Evolutionary conservation across 2,113 vertebrate genomes (phyloP), one percentile per base, ranked within the genome.

Genomic region (Jacana jacana): DNA sequence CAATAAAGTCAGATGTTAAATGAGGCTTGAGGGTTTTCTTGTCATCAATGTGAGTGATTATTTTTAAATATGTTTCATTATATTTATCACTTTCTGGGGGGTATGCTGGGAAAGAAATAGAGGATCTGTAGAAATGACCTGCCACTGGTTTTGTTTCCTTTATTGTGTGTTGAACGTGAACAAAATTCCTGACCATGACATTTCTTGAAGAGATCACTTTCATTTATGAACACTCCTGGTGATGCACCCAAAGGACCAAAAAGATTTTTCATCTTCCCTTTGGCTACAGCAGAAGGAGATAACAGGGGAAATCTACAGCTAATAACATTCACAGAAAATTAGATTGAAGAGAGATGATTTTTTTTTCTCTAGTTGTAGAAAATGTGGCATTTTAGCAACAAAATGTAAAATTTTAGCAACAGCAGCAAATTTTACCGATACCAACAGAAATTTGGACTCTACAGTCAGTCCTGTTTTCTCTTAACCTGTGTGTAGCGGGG

Each of bases 1-100:
- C 93, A 95, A 49, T 84, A 51, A 93, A 91, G 76, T 93, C 93
- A 91, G 66, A 68, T 73, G 79, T 72, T 91, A 93, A 93, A 96
- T 81, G 89, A 86, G 35, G 37, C 76, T 90, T 95, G n/a, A 73
- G 49, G 27, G 69, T 51, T 96, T 95, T 86, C 89, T 90, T 91
- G 72, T 79, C 91, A 91, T 81, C 61, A 6, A 20, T 15, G 84
- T 44, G 60, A 95, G 55, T 88, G 90, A 71, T 82, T 93, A 44
- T 88, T 87, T 94, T 91, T 69, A 89, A 95, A 81, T 33, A 46
- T 11, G 44, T 72, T 91, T 83, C 75, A 91, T 92, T 93, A 93
- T 61, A 55, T 46, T 84, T 37, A 71, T 81, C 40, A 19, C 57
- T 92, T 96, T 61, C 69, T 40, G 52, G 22, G 42, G 37, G 8